Conservation (phyloP, 2,888 invertebrate species). For the Chaetogeoica ovagalla region DNA sequence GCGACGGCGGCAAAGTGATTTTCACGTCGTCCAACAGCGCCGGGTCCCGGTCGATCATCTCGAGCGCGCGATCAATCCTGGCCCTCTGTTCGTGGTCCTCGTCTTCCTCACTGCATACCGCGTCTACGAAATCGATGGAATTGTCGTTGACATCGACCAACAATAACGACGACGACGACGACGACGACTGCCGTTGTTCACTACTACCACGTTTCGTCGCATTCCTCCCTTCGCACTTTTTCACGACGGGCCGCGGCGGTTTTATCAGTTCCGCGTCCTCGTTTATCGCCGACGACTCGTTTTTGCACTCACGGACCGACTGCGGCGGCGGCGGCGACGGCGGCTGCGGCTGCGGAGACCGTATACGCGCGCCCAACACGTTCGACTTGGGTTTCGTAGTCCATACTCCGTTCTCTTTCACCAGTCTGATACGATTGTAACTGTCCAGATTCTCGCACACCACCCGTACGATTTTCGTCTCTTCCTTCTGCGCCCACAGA, state of each 20-base stretch:
- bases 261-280: too few species aligned
- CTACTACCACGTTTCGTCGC: too few species aligned
- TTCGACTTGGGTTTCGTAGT: constrained; percentile 79
- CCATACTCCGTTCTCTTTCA: constrained; percentile 80
- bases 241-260: neutral
- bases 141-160: constrained; percentile 27
- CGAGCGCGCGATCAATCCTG: constrained; percentile 62
- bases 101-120: constrained; percentile 29
- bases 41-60: constrained; percentile 30
- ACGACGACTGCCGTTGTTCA: neutral
- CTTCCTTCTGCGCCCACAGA: constrained; percentile 80
- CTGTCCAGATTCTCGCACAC: constrained; percentile 86
- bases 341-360: neutral
- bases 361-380: constrained; percentile 58
- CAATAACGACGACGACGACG: neutral
- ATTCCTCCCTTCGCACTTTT: neutral
- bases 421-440: constrained; percentile 79
- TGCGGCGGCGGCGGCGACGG: neutral
- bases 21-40: neutral
- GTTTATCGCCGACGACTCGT: neutral
- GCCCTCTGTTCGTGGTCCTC: constrained; percentile 38
- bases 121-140: constrained; percentile 22
- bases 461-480: constrained; percentile 78
- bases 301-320: neutral
- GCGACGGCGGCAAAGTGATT: too few species aligned